Evolutionary conservation across 2,797 vertebrate species (phyloP), one percentile per base, ranked within the genome.

Genomic region (Manis crassicaudata): DNA sequence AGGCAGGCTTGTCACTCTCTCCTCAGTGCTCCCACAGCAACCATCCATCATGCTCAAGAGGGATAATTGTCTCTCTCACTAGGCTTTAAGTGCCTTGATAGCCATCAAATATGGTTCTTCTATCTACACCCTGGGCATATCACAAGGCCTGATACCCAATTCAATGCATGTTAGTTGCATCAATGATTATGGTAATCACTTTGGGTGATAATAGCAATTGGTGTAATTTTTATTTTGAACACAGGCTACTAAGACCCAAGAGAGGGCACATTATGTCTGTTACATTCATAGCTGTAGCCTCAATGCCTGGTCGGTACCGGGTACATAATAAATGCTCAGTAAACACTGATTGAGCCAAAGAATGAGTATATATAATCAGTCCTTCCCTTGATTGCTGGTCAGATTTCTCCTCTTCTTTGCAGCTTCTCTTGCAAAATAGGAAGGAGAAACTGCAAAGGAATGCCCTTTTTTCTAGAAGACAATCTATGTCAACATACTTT

Each of bases 371-470:
- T 60, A 46, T 23, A 68, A 65, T 73, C 18, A 52, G 21, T 6
- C 21, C 7, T 68, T 67, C 11, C 8, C 17, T 40, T 82, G 17
- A 68, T 43, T 73, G 8, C 32, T 90, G 20, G 7, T 13, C 35
- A 25, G 3, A 84, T 67, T 87, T 95, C 46, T 96, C 21, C 21
- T 82, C 14, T 40, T 95, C 72, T 50, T 54, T 46, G 14, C 17
- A 90, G 56, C 6, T 90, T 88, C 27, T 20, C 3, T 27, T 46
- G 14, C 72, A 29, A 62, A 50, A 67, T 23, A 93, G 17, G 76
- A 82, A 90, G 29, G 46, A 76, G 6, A 84, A n/a, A 67, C 56
- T 43, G 73, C 6, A 76, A 90, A 83, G 3, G 10, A 8, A 7
- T 43, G 23, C 23, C 37, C 16, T 6, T 7, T 60, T 80, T 73